Conservation (phyloP, 1,140 invertebrate genomes). For the Coelopa frigida region DNA sequence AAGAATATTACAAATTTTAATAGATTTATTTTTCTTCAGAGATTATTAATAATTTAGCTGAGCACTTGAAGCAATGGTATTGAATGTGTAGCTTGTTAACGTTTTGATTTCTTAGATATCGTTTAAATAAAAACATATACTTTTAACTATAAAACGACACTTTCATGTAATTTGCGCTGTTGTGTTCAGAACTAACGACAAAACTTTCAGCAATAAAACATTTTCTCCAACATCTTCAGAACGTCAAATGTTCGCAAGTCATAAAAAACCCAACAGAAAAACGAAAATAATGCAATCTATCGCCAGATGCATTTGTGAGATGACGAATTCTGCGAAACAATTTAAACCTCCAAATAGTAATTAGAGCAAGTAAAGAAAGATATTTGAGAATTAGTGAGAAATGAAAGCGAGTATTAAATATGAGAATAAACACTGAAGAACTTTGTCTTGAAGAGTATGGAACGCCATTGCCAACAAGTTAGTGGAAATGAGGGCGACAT, state of each 20-base stretch:
- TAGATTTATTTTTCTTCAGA: slow-evolving; percentile 4
- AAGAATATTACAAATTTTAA: slow-evolving; percentile 4
- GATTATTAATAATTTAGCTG: slow-evolving; percentile 5
- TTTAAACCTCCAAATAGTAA: slow-evolving; percentile 10
- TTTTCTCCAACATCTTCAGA: neutral
- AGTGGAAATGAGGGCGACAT: slow-evolving; percentile 43
- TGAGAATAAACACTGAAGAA: slow-evolving; percentile 42
- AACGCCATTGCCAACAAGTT: slow-evolving; percentile 44
- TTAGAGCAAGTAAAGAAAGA: slow-evolving; percentile 10
- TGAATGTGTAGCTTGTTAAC: neutral
- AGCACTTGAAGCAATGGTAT: too few relatives aligned
- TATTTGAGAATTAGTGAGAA: slow-evolving; percentile 3
- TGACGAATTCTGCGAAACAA: slow-evolving; percentile 9
- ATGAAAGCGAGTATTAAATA: slow-evolving; percentile 24
- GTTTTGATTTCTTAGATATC: neutral
- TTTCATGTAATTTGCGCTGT: neutral
- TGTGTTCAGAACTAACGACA: too few relatives aligned
- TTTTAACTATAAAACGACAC: slow-evolving; percentile 3
- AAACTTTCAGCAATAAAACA: slow-evolving; percentile 8
- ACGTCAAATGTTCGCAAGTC: too few relatives aligned
- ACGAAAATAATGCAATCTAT: slow-evolving; percentile 7
- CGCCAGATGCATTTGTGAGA: slow-evolving; percentile 32
- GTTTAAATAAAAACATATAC: neutral
- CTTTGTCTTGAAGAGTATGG: slow-evolving; percentile 46
- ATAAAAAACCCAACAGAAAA: too few relatives aligned